Percentiles rank a stretch among this genome's conserved stretches.
phyloP scores from a whole-genome alignment of 92 coral and sea anemone species.

The Zoanthus sociatus region DNA sequence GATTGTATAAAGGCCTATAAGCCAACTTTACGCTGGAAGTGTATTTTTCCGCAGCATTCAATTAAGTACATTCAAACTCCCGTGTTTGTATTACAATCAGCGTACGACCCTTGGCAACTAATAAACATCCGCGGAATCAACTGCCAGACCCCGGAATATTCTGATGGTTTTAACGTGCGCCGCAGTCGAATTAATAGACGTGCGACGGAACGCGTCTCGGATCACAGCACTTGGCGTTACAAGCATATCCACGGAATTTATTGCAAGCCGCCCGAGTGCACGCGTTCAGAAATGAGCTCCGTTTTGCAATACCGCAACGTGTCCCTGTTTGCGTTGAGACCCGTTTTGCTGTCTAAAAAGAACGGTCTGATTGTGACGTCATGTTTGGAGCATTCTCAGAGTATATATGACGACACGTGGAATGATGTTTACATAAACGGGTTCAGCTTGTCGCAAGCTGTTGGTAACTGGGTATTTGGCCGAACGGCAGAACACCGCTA shows the following conservation, averaged over 20 bases:
- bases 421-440: slow-evolving; percentile 75
- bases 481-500: slow-evolving; percentile 74
- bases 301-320: slow-evolving; percentile 78
- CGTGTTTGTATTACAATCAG: slow-evolving; percentile 90
- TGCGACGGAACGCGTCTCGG: slow-evolving; percentile 23
- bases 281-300: slow-evolving; percentile 71
- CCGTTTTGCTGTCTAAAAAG: slow-evolving; percentile 66
- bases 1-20: slow-evolving; percentile 72
- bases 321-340: slow-evolving; percentile 83
- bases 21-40: slow-evolving; percentile 84
- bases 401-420: slow-evolving; percentile 90
- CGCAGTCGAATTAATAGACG: slow-evolving; percentile 19
- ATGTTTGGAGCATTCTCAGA: slow-evolving; percentile 95
- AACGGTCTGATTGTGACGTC: slow-evolving; percentile 85
- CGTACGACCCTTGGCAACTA: slow-evolving; percentile 98
- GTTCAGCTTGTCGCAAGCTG: slow-evolving; percentile 76
- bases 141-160: slow-evolving; percentile 89
- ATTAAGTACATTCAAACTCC: slow-evolving; percentile 84
- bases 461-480: slow-evolving; percentile 88
- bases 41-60: slow-evolving; percentile 93
- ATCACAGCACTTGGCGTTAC: slow-evolving; percentile 72
- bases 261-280: slow-evolving; percentile 93
- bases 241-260: slow-evolving; percentile 88
- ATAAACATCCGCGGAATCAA: slow-evolving; percentile 84
- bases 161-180: slow-evolving; percentile 60